phyloP scores from a whole-genome alignment of 2,888 invertebrate species.

The Achlya flavicornis region DNA sequence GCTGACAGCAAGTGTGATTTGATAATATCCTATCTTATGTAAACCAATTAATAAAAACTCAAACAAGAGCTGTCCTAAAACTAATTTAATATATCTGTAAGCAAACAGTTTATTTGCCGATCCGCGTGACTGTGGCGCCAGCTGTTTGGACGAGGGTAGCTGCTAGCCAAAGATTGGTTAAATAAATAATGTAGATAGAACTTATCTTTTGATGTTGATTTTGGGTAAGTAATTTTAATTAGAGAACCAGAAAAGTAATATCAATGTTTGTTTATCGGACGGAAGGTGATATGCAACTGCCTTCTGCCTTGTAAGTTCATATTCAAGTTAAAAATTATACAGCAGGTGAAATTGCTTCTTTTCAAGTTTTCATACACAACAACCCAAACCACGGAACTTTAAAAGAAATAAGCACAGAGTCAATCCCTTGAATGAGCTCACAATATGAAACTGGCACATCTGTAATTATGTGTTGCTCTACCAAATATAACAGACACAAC shows the following conservation, averaged over 20 bases:
- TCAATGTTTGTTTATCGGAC: no score
- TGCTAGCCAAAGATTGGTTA: constrained; percentile 31
- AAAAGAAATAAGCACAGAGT: no score
- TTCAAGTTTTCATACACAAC: no score
- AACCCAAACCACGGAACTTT: no score
- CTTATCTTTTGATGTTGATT: not conserved
- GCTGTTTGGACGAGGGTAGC: constrained; percentile 58
- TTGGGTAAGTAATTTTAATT: not conserved
- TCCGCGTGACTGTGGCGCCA: constrained; percentile 56
- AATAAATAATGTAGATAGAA: constrained; percentile 17
- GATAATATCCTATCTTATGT: constrained; percentile 30
- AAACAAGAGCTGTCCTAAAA: constrained; percentile 51
- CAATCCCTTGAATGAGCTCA: no score
- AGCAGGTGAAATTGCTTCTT: no score
- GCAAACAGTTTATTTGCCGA: constrained; percentile 63
- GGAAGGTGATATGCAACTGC: no score
- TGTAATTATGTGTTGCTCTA: constrained; percentile 31
- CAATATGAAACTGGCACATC: constrained; percentile 22
- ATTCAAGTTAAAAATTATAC: no score
- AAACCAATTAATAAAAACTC: constrained; percentile 55
- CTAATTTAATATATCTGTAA: constrained; percentile 58
- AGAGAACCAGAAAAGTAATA: not conserved
- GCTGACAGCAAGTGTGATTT: not conserved
- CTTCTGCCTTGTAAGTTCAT: no score
- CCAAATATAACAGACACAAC: constrained; percentile 38